Conservation (phyloP, 2,888 invertebrate genomes). For the Spisula solida region DNA sequence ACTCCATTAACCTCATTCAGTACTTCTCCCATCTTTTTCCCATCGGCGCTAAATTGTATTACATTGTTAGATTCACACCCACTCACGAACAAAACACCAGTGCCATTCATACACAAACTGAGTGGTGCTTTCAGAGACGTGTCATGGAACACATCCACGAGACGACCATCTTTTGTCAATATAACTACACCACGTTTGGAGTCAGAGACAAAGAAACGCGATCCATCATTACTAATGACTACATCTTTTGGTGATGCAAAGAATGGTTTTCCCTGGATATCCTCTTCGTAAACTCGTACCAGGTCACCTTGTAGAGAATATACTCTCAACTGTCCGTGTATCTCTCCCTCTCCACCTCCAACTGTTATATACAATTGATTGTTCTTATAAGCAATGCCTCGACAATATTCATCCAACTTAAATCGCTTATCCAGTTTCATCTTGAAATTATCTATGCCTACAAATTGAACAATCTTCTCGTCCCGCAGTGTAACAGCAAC, state of each 20-base stretch:
- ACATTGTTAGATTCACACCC: slow-evolving; percentile 64
- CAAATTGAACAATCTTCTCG: slow-evolving; percentile 66
- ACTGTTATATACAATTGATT: slow-evolving; percentile 61
- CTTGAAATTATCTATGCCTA: slow-evolving; percentile 43
- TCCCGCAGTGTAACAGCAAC: slow-evolving; percentile 61
- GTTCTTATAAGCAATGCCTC: slow-evolving; percentile 60
- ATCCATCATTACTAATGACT: slow-evolving; percentile 58
- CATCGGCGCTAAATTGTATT: slow-evolving; percentile 57
- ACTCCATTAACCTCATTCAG: slow-evolving; percentile 58
- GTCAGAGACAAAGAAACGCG: slow-evolving; percentile 61
- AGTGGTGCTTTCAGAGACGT: slow-evolving; percentile 50
- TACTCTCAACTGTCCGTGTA: slow-evolving; percentile 62
- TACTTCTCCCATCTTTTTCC: slow-evolving; percentile 62
- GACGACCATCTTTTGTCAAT: slow-evolving; percentile 53
- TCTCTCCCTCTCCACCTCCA: slow-evolving; percentile 67
- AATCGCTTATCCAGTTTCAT: slow-evolving; percentile 53
- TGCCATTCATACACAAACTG: slow-evolving; percentile 61
- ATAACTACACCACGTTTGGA: slow-evolving; percentile 61
- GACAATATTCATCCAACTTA: slow-evolving; percentile 67
- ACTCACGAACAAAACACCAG: slow-evolving; percentile 65
- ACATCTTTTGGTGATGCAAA: slow-evolving; percentile 64
- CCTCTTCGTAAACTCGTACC: slow-evolving; percentile 61
- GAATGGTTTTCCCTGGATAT: slow-evolving; percentile 62
- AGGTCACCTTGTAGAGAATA: slow-evolving; percentile 58
- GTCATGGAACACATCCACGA: slow-evolving; percentile 59